Base-by-base conservation (phyloP, 2,113 vertebrate species). In the Notarius quadriscutis region DNA sequence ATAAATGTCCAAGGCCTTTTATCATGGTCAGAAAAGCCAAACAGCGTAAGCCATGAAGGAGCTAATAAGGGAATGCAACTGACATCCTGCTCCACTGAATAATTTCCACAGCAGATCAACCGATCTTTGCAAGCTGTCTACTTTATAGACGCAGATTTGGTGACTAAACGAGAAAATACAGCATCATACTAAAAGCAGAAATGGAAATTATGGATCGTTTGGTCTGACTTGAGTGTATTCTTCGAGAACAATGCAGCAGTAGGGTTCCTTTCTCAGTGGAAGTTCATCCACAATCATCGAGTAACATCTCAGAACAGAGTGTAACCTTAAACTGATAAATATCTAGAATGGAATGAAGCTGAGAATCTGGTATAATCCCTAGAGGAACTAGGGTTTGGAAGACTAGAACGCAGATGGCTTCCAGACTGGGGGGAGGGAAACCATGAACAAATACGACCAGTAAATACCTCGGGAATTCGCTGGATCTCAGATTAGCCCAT, bases 351-450 rank as follows among this genome's bases (percentile, higher is more conserved):
- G 67, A 86, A 74, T 85, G 83, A 88, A 88, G 72, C 72, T 51
- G 71, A 89, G 77, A 84, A 90, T 90, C 86, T 90, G 89, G 78
- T 69, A 5, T 53, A 65, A 51, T 81, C 71, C 83, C 79, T 62
- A 15, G 41, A 51, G 69, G 57, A 30, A 22, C 71, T 17, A 30
- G 50, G 50, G 65, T 27, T 51, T 25, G 27, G 71, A 71, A 2
- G 22, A 27, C n/a, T 25, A 22, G 74, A n/a, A 41, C 80, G 81
- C 89, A 90, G 87, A 90, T 88, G 87, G 85, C 79, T 71, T 48
- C 25, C 41, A 81, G 77, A n/a, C 77, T 81, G 79, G 83, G 63
- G 74, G 86, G 80, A 22, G 48, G 69, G 86, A 30, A 34, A 63
- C 7, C 30, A 30, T 5, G 18, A 77, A 60, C 58, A 86, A 89